Base-by-base conservation (phyloP, 2,113 vertebrate genomes). In the Protobothrops flavoviridis region DNA sequence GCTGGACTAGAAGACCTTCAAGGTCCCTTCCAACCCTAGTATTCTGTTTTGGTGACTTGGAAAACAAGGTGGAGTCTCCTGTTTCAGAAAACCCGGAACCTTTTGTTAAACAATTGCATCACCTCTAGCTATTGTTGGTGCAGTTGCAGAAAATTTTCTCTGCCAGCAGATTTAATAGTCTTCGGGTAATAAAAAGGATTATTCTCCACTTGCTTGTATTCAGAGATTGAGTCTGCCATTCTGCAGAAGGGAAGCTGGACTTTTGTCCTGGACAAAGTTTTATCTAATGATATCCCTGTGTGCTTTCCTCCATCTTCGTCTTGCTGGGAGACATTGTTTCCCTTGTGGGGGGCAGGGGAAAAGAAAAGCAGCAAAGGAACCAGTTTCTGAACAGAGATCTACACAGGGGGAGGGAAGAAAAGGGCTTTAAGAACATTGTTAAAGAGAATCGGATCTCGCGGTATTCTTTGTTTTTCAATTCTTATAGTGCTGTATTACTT, bases 61-160 rank as follows among this genome's bases (percentile, higher is more conserved):
- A 64, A 33, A 50, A 64, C 69, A 45, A 11, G 1, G 39, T 13
- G 21, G 26, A 23, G 50, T 43, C 88, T 85, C 33, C 24, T 89
- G 52, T 6, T 11, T 56, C 5, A 2, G 39, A 21, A 45, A 26
- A 23, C 21, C 26, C 23, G 45, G 33, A 56, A 85, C 50, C 61
- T 53, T 81, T 92, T 57, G 92, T 92, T 53, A 81, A 57, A 90
- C 24, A 57, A 48, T 93, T 89, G 53, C 64, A 85, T 85, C 26
- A 55, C 39, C 50, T 10, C 4, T n/a, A 26, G 23, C 12, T 13
- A 88, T 53, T 88, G 69, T 81, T 81, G 69, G 64, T 53, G 39
- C 21, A 85, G 24, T 11, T 81, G 50, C 23, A 87, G 23, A 7
- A 88, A 39, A 33, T 4, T 43, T 81, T 89, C 29, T n/a, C 39